Percentiles rank a stretch among this genome's conserved stretches.
Conservation (phyloP, 2,888 invertebrate species). For the Patella pellucida region DNA sequence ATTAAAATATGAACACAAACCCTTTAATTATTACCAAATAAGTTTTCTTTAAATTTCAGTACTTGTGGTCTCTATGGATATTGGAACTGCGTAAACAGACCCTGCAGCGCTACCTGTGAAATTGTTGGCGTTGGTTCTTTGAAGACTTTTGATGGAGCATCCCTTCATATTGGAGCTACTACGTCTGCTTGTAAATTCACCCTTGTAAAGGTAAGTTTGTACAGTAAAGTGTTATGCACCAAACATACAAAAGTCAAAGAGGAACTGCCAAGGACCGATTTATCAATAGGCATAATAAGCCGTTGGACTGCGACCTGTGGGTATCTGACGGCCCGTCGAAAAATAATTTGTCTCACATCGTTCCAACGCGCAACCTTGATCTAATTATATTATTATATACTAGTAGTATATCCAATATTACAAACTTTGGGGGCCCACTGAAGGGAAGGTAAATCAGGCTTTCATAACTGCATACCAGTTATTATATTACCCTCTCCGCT, state of each 20-base stretch:
- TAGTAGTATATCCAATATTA: neutral
- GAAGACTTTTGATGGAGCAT: conserved; percentile 54
- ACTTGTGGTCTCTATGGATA: conserved; percentile 42
- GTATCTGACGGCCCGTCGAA: neutral
- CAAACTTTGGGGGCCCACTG: neutral
- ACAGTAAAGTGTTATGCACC: too few relatives aligned
- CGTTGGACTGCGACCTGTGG: neutral
- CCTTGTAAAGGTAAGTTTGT: conserved; percentile 40
- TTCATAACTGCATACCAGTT: too few relatives aligned
- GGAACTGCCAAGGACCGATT: too few relatives aligned
- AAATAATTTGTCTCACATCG: too few relatives aligned
- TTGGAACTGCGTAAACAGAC: conserved; percentile 47
- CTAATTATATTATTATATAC: too few relatives aligned
- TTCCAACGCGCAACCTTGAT: too few relatives aligned
- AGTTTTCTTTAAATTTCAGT: conserved; percentile 32
- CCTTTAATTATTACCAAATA: too few relatives aligned
- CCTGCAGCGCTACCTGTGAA: conserved; percentile 46
- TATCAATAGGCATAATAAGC: too few relatives aligned
- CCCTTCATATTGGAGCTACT: conserved; percentile 34
- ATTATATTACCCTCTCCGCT: too few relatives aligned
- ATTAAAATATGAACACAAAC: too few relatives aligned
- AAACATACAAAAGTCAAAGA: too few relatives aligned
- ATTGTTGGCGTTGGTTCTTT: conserved; percentile 50
- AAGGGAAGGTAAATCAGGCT: too few relatives aligned
- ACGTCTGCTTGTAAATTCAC: conserved; percentile 40